These are phyloP conservation scores for Drosophila mimica DNA, from an alignment of 2,888 invertebrate genomes.

Conservation along the genomic window DNA sequence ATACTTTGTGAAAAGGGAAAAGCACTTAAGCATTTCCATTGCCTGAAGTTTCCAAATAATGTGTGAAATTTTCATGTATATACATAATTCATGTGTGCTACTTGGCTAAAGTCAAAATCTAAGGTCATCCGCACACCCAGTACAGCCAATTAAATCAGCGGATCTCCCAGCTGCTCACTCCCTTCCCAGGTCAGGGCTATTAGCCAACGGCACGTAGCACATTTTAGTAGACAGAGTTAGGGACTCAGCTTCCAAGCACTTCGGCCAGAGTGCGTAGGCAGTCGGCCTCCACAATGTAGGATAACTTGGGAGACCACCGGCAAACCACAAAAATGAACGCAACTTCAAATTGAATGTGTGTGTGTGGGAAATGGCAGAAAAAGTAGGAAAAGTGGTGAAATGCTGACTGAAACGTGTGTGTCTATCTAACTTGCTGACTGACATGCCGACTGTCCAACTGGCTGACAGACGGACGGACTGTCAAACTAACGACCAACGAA, in stretches of 20 bases:
- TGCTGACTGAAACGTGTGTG: conserved; percentile 56
- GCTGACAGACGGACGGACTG: conserved; percentile 23
- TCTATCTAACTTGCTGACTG: conserved; percentile 46
- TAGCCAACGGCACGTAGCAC: conserved; percentile 67
- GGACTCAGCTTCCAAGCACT: conserved; percentile 7
- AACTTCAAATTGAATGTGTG: conserved; percentile 29
- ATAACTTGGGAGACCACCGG: conserved; percentile 49
- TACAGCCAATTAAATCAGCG: conserved; percentile 57
- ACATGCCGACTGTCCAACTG: conserved; percentile 40
- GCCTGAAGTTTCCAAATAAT: not conserved
- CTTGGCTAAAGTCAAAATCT: conserved; percentile 14
- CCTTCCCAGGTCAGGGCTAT: conserved; percentile 28
- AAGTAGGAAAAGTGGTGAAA: conserved; percentile 72
- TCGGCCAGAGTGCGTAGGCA: conserved; percentile 55
- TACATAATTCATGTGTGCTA: conserved; percentile 2
- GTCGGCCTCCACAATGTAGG: conserved; percentile 48
- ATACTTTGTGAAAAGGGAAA: conserved; percentile 16
- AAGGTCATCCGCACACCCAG: conserved; percentile 6
- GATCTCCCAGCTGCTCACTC: conserved; percentile 1
- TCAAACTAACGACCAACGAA: conserved; percentile 27
- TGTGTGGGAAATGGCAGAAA: conserved; percentile 57
- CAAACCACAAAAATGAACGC: conserved; percentile 58
- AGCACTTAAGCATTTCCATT: not conserved
- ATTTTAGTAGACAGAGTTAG: conserved; percentile 32
- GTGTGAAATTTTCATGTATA: not conserved